These are phyloP conservation scores for Tetrapedia diversipes DNA, from an alignment of 2,888 invertebrate genomes.

Conservation along the genomic window DNA sequence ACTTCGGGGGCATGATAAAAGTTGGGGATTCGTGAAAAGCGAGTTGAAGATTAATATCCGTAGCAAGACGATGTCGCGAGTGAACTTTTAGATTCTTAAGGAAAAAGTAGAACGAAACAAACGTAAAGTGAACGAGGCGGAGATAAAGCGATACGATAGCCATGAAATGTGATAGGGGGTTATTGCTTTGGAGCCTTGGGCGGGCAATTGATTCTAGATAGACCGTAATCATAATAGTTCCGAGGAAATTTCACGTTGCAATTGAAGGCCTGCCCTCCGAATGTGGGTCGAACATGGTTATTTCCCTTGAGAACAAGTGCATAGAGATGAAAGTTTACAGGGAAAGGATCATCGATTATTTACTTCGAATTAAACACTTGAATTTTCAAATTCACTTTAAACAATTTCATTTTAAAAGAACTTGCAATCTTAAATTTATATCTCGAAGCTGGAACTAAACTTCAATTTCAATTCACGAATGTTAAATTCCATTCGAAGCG, in stretches of 20 bases:
- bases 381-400: no score
- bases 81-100: no score
- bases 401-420: no score
- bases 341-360: no score
- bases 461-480: no score
- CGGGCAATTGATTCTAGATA: neutral
- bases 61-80: neutral
- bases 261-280: neutral
- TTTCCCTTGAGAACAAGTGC: neutral
- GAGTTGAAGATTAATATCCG: no score
- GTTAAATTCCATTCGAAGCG: no score
- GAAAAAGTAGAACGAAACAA: neutral
- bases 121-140: neutral
- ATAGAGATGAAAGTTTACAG: neutral
- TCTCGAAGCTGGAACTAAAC: no score
- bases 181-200: neutral
- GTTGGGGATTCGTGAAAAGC: no score
- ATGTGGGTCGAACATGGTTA: neutral
- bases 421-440: no score
- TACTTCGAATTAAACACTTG: no score
- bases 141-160: neutral
- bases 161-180: neutral
- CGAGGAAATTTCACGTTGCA: neutral
- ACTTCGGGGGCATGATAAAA: no score
- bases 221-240: neutral